phyloP scores from a whole-genome alignment of 2,888 invertebrate genomes.

The Cosmopolites sordidus region DNA sequence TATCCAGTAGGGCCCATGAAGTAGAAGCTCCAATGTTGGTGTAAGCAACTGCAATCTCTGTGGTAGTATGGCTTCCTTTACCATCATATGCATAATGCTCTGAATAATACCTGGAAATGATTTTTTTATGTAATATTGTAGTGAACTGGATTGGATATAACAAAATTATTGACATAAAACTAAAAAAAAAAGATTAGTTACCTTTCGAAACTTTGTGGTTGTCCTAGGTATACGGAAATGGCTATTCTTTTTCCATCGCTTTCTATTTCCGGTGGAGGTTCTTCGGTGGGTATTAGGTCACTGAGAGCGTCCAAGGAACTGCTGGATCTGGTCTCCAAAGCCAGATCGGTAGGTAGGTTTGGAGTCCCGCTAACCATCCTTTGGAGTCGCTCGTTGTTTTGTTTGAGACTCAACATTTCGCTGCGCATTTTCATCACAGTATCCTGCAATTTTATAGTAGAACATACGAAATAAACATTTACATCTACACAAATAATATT shows the following conservation, averaged over 20 bases:
- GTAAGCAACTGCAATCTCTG: conserved; percentile 78
- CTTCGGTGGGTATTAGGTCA: conserved; percentile 45
- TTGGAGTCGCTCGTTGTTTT: conserved; percentile 93
- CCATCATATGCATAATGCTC: conserved; percentile 47
- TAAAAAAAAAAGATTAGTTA: too few species aligned
- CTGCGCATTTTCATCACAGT: conserved; percentile 96
- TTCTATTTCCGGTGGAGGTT: conserved; percentile 44
- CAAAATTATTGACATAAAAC: too few species aligned
- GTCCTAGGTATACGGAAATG: conserved; percentile 82
- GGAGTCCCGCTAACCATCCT: conserved; percentile 62
- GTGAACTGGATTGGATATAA: too few species aligned
- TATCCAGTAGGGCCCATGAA: conserved; percentile 92
- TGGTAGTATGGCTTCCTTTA: conserved; percentile 46
- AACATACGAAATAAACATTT: too few species aligned
- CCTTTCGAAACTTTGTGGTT: conserved; percentile 67
- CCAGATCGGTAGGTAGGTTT: conserved; percentile 40
- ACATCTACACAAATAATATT: too few species aligned
- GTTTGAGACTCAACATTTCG: conserved; percentile 94
- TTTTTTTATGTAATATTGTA: too few species aligned
- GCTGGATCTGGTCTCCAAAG: conserved; percentile 38
- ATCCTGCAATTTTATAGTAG: conserved; percentile 62
- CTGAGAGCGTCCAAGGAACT: conserved; percentile 46
- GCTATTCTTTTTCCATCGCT: conserved; percentile 82
- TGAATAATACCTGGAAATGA: conserved; percentile 41
- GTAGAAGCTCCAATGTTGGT: conserved; percentile 89